Evolutionary conservation across 1,140 invertebrate genomes (phyloP), one percentile per base, ranked within the genome.

Genomic region (Agrilus planipennis): DNA sequence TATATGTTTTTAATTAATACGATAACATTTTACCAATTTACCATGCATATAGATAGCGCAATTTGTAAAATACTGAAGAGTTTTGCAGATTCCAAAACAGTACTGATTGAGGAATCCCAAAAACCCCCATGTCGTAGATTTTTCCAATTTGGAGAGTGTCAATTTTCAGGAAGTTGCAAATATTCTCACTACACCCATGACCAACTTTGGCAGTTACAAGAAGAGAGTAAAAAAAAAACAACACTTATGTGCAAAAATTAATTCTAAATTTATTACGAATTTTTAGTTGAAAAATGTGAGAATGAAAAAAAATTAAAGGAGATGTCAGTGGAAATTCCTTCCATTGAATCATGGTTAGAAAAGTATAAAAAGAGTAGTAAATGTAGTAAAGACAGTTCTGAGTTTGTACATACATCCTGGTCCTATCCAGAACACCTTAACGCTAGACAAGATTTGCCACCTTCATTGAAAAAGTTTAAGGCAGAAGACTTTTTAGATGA

Each of bases 131-230:
- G 77, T 50, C 60, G 64, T 34, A 67, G 65, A 45, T 76, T 70
- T 53, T 43, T 64, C 9, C 66, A 51, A n/a, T 41, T 45, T 32
- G 73, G 73, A n/a, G 57, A 68, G 16, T 81, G 77, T 50, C 54
- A 64, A 16, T 81, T 79, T 63, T 74, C 73, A 10, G 53, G 57
- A 9, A 67, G 65, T 36, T 81, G 77, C 45, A 69, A 68, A 54
- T 79, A 70, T 52, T 75, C 75, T 4, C 77, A 81, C 58, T 79
- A 76, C 40, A 69, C 67, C 7, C 63, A 55, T 25, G 61, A 68
- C 28, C 62, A 76, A 60, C 57, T 79, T 20, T 64, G 67, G 54
- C 51, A 65, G 34, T 52, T 79, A 11, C 63, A 67, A 52, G 53
- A 63, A 45, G 57, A 70, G 51, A 68, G 76, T 77, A 68, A n/a